These are phyloP conservation scores for Tursiops truncatus DNA, from an alignment of 2,113 vertebrate genomes.

Conservation along the genomic window DNA sequence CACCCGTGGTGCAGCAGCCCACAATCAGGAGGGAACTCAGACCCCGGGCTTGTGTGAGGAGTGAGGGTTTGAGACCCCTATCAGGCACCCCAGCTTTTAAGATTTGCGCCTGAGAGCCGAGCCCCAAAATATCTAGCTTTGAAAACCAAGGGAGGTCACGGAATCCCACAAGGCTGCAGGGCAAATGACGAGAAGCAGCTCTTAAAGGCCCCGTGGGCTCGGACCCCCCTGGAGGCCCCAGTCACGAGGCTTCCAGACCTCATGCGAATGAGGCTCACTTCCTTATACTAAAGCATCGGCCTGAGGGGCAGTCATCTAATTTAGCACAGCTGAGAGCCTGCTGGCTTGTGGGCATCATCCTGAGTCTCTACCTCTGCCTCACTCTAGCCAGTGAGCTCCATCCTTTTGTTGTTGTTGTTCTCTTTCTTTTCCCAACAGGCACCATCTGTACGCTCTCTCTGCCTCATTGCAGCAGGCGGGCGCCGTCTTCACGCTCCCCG, in stretches of 20 bases:
- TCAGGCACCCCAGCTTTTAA: neutral
- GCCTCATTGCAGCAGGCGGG: neutral
- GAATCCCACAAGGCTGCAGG: neutral
- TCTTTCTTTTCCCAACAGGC: neutral
- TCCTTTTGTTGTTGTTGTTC: too few species aligned
- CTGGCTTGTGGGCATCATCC: neutral
- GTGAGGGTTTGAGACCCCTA: neutral
- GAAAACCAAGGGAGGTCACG: neutral
- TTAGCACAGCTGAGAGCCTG: neutral
- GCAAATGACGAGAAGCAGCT: neutral
- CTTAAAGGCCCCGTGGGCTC: neutral
- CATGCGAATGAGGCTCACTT: neutral
- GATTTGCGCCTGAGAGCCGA: neutral
- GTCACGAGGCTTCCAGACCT: neutral
- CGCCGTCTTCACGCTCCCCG: accelerated
- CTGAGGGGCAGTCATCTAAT: too few species aligned
- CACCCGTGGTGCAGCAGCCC: too few species aligned
- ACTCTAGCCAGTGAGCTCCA: neutral
- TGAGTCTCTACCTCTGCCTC: neutral
- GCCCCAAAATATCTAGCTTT: neutral
- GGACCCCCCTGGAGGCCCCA: neutral
- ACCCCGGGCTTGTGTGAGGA: neutral
- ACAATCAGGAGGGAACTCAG: neutral
- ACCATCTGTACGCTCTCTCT: neutral
- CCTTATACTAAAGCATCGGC: neutral